Base-by-base conservation (phyloP, 2,797 vertebrate species). In the Fratercula arctica region DNA sequence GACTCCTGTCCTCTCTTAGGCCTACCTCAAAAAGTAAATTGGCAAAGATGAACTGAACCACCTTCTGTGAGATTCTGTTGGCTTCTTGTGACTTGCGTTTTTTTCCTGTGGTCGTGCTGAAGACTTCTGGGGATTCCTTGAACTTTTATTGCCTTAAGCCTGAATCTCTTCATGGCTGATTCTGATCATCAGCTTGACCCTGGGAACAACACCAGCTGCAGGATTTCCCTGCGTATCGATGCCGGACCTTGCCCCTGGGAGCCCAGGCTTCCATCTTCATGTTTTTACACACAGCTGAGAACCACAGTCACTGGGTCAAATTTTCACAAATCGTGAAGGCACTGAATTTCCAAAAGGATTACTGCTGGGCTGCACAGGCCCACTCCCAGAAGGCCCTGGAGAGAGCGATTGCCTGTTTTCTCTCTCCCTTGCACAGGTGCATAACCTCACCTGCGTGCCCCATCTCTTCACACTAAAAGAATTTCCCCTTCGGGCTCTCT, bases 391-490 rank as follows among this genome's bases (percentile, higher is more conserved):
- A 78, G 81, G 73, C 92, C 33, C 76, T 60, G 1, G 4, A 84
- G 90, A 95, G 69, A 91, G 74, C 13, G 13, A 59, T 13, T 94
- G 78, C 85, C 92, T 89, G 81, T 67, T 91, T 95, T 87, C 78
- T 85, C 66, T 94, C 87, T 69, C 51, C 1, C 3, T 51, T 85
- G 90, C 92, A 74, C 85, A 94, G 95, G 93, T 96, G 92, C 91
- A 78, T 85, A 93, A 96, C 87, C 93, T 96, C 95, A 96, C 96
- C 95, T 97, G 92, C 12, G n/a, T 85, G 91, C 94, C 90, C 84
- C 64, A 72, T 79, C 93, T 87, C 94, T 43, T 94, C 93, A 87
- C 63, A 82, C 80, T 88, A 57, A 90, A 94, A 95, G 91, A 95
- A 94, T 94, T 97, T 92, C 79, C 89, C 85, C 87, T 93, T 69